Base-by-base conservation (phyloP, 2,797 vertebrate genomes). In the Astyanax mexicanus region DNA sequence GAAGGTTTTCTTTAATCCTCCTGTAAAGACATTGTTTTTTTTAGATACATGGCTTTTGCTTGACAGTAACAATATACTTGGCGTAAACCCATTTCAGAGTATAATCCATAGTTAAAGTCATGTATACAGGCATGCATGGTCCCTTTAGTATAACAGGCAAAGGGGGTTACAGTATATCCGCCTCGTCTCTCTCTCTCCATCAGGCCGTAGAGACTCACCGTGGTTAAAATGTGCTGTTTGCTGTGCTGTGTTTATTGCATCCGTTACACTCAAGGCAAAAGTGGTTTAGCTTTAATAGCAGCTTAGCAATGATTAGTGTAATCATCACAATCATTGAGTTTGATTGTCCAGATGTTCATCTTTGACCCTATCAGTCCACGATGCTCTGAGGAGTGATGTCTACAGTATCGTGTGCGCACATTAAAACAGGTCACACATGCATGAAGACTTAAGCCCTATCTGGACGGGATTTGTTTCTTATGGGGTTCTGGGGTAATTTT, bases 251-350 rank as follows among this genome's bases (percentile, higher is more conserved):
- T 61, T 79, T 67, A 75, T 75, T 72, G 69, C 72, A 77, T 72
- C 66, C 12, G 29, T 61, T 62, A 64, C 27, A 74, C 75, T 75
- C 73, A 83, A 82, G 78, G 78, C 81, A 83, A 76, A 60, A 49
- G 57, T 81, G 76, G 75, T 78, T 80, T 57, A 38, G 40, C 70
- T 61, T 76, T 32, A n/a, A 60, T 82, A 84, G 75, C 80, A 84
- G 80, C 77, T 78, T 74, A 73, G 69, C 67, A 79, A 40, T 75
- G 58, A 66, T 51, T 68, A 72, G 62, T 72, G 66, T 79, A 58
- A 73, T 37, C 71, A 73, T 37, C 71, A 57, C 55, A 75, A 81
- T 51, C 85, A 69, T 84, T 84, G 80, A 21, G 64, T 49, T 69
- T 54, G 66, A 37, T 76, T 62, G 66, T 76, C 66, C 67, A 51